phyloP scores from a whole-genome alignment of 2,888 invertebrate genomes.

The Caenorhabditis virilis region DNA sequence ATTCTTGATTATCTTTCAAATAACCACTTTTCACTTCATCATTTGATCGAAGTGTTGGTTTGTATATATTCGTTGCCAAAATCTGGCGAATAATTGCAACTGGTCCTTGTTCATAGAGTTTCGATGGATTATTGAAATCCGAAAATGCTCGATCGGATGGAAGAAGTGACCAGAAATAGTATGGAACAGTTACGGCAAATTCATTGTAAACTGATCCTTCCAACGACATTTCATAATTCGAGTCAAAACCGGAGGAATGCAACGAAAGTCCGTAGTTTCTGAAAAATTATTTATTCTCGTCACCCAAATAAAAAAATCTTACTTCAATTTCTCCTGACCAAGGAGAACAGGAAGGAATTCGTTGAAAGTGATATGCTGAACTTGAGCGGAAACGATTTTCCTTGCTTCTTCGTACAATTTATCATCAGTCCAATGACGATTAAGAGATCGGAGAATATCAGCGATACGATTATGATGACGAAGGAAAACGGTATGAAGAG shows the following conservation, averaged over 20 bases:
- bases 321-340: constrained; percentile 61
- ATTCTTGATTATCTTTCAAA: constrained; percentile 44
- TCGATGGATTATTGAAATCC: constrained; percentile 65
- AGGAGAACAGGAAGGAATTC: constrained; percentile 69
- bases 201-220: constrained; percentile 76
- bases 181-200: constrained; percentile 59
- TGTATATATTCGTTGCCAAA: constrained; percentile 42
- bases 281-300: constrained; percentile 6
- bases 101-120: constrained; percentile 60
- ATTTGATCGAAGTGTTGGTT: constrained; percentile 47
- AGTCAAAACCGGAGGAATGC: constrained; percentile 72
- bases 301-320: not conserved
- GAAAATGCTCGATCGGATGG: constrained; percentile 49
- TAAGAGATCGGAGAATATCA: constrained; percentile 53
- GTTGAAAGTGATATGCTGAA: constrained; percentile 74
- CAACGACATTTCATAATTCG: constrained; percentile 75
- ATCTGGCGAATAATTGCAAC: constrained; percentile 54
- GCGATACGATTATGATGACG: constrained; percentile 68
- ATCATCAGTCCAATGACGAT: constrained; percentile 67
- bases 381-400: constrained; percentile 70
- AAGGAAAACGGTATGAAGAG: constrained; percentile 65
- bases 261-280: constrained; percentile 80
- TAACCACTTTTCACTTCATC: constrained; percentile 52
- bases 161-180: constrained; percentile 50
- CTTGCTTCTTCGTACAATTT: constrained; percentile 69